Base-by-base conservation (phyloP, 1,140 invertebrate genomes). In the Heliconius hermathena region DNA sequence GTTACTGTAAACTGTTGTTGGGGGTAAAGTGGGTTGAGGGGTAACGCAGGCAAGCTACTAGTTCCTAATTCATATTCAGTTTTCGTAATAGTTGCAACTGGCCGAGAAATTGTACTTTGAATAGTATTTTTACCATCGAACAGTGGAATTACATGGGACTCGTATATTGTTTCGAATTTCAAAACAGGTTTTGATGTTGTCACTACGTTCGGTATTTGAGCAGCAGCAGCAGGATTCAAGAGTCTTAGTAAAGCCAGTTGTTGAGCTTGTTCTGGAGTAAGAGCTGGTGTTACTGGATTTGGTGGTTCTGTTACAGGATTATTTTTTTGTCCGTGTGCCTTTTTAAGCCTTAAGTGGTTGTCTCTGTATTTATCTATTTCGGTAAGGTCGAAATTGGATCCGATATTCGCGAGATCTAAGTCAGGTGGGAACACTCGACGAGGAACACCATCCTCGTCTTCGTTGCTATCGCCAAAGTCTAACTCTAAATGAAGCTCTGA, bases 401-500 rank as follows among this genome's bases (percentile, higher is more conserved):
- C 96, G 57, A 97, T 95, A 77, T 96, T 96, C 6, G 96, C 95
- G 38, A 97, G 88, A 83, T 97, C 96, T 36, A 96, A 81, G 73
- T 97, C 96, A 18, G 95, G 87, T 22, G 95, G 96, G 11, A 97
- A 96, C 11, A 96, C 95, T 52, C 95, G 93, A 66, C 96, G 95
- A 22, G 96, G 92, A 70, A 96, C 96, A 29, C 95, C 95, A 77
- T 96, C 95, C 73, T 97, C 96, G 66, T 97, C 96, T 81, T 97
- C 96, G 83, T 97, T 97, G 46, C 97, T 97, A 84, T 98, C 97
- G 11, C 97, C 97, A 84, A 97, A 97, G 86, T 98, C 97, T 18
- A 98, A 91, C 88, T 98, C 97, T 73, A 98, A 93, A 86, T 98
- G 97, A 9, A 98, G 89, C 90, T 98, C 97, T 2, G 97, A 98